phyloP scores from a whole-genome alignment of 2,797 vertebrate genomes.

The Sebastes aleutianus region DNA sequence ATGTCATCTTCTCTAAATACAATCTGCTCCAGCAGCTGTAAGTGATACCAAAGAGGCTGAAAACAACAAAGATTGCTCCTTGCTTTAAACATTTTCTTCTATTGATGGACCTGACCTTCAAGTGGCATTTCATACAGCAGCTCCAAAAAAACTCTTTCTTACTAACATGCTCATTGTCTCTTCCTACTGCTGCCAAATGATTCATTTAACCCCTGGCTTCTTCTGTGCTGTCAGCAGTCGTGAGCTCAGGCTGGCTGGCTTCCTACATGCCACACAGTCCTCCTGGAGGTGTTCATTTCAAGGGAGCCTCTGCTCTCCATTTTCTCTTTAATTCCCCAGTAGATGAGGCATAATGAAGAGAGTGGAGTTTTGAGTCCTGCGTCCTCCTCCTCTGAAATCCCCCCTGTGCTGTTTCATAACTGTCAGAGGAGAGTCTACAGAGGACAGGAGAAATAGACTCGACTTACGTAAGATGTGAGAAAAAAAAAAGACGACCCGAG shows the following conservation, averaged over 20 bases:
- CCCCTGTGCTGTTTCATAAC: slow-evolving; percentile 73
- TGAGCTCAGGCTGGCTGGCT: slow-evolving; percentile 42
- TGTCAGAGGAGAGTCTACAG: slow-evolving; percentile 71
- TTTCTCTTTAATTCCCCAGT: slow-evolving; percentile 67
- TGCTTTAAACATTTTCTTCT: slow-evolving; percentile 48
- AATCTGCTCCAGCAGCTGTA: slow-evolving; percentile 42
- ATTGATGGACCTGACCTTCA: slow-evolving; percentile 65
- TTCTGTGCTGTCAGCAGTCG: slow-evolving; percentile 52
- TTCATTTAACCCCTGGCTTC: slow-evolving; percentile 57
- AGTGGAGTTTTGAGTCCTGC: slow-evolving; percentile 46
- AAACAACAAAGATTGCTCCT: slow-evolving; percentile 48
- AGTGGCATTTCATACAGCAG: slow-evolving; percentile 52
- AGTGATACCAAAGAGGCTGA: slow-evolving; percentile 43
- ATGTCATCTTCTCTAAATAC: slow-evolving; percentile 38
- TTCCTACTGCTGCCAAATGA: slow-evolving; percentile 49
- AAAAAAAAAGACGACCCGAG: slow-evolving; percentile 31
- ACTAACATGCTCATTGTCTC: slow-evolving; percentile 38
- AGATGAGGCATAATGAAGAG: slow-evolving; percentile 70
- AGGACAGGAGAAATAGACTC: slow-evolving; percentile 74
- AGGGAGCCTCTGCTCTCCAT: slow-evolving; percentile 60
- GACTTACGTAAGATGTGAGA: slow-evolving; percentile 74
- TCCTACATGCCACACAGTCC: slow-evolving; percentile 39
- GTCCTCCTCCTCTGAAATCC: slow-evolving; percentile 64
- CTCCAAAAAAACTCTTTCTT: slow-evolving; percentile 22
- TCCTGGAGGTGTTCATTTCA: slow-evolving; percentile 62